A percentile compares a stretch with the other conserved stretches of the same genome.
Evolutionary conservation across 2,113 vertebrate species (phyloP).

Genomic region (Pholis gunnellus): DNA sequence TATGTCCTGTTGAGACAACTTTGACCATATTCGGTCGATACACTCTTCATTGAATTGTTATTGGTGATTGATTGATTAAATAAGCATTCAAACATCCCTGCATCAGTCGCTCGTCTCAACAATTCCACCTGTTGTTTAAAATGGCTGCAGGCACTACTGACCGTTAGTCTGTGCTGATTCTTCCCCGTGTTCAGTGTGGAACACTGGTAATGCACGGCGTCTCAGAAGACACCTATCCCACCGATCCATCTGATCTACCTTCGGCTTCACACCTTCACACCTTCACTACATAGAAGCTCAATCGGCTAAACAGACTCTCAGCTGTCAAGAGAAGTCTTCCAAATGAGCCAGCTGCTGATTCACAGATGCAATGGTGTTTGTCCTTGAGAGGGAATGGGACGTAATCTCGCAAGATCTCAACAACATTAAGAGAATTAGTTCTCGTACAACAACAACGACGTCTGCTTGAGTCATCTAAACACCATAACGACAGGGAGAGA

Average conservation of each 20-base stretch:
- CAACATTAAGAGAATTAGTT: neutral
- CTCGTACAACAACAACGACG: neutral
- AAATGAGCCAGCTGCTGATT: conserved; percentile 2
- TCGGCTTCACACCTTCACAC: neutral
- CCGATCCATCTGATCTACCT: conserved; percentile 5
- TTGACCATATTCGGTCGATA: neutral
- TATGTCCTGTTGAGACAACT: neutral
- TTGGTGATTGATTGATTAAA: neutral
- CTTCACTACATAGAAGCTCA: neutral
- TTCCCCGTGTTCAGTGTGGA: neutral
- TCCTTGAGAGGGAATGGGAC: neutral
- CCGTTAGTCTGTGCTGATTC: neutral
- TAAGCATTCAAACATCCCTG: neutral
- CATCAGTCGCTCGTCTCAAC: no score
- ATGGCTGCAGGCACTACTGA: neutral
- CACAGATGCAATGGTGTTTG: neutral
- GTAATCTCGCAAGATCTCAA: conserved; percentile 12
- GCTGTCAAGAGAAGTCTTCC: neutral
- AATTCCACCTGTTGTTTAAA: neutral
- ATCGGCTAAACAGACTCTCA: conserved; percentile 15
- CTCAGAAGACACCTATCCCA: neutral
- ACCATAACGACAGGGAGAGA: neutral
- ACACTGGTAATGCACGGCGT: neutral
- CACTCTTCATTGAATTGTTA: neutral
- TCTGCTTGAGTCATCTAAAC: conserved; percentile 3